A percentile compares a stretch with the other conserved stretches of the same genome.
Conservation (phyloP, 1,140 invertebrate genomes). For the Charaxes varanes region DNA sequence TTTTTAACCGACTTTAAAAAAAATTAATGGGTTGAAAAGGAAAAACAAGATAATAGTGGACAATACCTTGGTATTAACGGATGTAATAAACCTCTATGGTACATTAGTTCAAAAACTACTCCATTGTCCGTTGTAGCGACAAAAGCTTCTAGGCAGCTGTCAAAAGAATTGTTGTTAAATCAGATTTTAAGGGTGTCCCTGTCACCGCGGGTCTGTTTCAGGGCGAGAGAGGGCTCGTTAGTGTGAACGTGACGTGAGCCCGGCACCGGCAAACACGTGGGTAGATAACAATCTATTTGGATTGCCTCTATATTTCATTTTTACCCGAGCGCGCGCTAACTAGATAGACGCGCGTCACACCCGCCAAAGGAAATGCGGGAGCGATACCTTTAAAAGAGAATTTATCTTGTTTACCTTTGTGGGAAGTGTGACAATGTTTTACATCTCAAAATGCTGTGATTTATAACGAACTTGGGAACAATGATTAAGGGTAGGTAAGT, state of each 20-base stretch:
- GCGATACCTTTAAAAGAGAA: constrained; percentile 33
- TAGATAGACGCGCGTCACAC: constrained; percentile 55
- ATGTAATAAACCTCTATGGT: too few relatives aligned
- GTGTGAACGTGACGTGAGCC: constrained; percentile 59
- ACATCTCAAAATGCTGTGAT: too few relatives aligned
- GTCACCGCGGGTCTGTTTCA: constrained; percentile 43
- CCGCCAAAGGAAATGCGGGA: constrained; percentile 63
- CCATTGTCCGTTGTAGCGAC: too few relatives aligned
- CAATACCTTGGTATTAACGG: too few relatives aligned
- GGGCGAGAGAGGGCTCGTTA: constrained; percentile 56
- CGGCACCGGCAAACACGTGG: constrained; percentile 70
- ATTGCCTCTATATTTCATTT: constrained; percentile 75
- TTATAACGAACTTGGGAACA: too few relatives aligned
- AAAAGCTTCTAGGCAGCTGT: constrained; percentile 43
- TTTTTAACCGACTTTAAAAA: too few relatives aligned
- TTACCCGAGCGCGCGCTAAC: constrained; percentile 67
- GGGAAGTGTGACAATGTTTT: constrained; percentile 12
- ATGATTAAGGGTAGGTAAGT: too few relatives aligned
- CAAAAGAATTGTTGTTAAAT: constrained; percentile 49
- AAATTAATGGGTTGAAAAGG: too few relatives aligned
- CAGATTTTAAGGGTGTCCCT: constrained; percentile 45
- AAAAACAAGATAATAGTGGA: too few relatives aligned
- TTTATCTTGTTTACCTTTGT: constrained; percentile 16
- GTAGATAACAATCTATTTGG: constrained; percentile 75
- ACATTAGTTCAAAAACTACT: too few relatives aligned